Percentiles rank a stretch among this genome's conserved stretches.
These are phyloP conservation scores for Odontocerum albicorne DNA, from an alignment of 2,888 invertebrate species.

Conservation along the genomic window DNA sequence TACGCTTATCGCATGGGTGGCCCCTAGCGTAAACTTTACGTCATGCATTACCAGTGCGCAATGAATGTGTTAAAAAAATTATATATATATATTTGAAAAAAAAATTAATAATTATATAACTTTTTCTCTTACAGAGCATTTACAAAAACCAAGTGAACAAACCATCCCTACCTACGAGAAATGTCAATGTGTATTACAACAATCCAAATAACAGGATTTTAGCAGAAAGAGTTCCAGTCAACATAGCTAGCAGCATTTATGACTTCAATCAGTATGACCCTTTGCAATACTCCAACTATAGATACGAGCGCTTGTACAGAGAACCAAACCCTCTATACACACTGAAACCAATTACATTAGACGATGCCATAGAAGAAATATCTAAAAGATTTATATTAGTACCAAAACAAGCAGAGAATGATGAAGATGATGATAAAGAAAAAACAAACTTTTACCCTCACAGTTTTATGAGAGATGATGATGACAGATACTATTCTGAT, in stretches of 20 bases:
- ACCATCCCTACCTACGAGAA: not conserved
- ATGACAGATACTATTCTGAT: slow-evolving; percentile 1
- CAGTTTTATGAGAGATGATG: not conserved
- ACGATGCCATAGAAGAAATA: slow-evolving; percentile 35
- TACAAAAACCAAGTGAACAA: slow-evolving; percentile 22
- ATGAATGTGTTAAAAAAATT: too few species aligned
- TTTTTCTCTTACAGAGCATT: slow-evolving; percentile 18
- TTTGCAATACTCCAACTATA: slow-evolving; percentile 18
- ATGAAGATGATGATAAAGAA: not conserved
- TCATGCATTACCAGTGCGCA: too few species aligned
- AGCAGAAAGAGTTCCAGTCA: slow-evolving; percentile 14
- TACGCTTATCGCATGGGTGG: too few species aligned
- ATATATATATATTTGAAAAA: too few species aligned
- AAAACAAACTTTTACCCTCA: too few species aligned
- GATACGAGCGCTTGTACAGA: slow-evolving; percentile 22
- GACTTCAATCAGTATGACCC: slow-evolving; percentile 14
- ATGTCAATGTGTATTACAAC: not conserved
- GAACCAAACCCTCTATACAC: slow-evolving; percentile 22
- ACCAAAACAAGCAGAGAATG: slow-evolving; percentile 23
- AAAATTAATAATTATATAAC: not conserved
- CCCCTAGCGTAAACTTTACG: too few species aligned
- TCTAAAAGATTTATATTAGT: slow-evolving; percentile 31
- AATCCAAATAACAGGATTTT: slow-evolving; percentile 1
- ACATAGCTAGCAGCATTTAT: not conserved
- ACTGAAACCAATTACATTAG: slow-evolving; percentile 28